phyloP scores from a whole-genome alignment of 2,113 vertebrate species.

The Odobenus rosmarus region DNA sequence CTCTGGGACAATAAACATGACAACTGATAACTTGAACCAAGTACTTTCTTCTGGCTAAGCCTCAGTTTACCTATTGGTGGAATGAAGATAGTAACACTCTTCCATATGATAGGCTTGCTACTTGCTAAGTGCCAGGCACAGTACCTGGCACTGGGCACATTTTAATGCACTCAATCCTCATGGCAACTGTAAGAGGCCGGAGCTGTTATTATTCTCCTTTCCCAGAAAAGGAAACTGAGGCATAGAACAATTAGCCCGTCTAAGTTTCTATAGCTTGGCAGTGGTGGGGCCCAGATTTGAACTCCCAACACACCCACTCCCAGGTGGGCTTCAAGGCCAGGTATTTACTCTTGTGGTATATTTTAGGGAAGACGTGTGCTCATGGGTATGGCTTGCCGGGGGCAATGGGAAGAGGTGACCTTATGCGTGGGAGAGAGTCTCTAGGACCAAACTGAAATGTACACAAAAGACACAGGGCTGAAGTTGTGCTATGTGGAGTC shows the following conservation, averaged over 20 bases:
- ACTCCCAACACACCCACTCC: no score
- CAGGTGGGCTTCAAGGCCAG: background rate
- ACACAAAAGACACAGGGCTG: background rate
- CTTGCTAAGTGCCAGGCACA: background rate
- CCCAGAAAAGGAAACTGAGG: background rate
- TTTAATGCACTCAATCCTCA: background rate
- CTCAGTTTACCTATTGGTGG: background rate
- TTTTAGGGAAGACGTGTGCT: background rate
- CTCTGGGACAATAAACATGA: background rate
- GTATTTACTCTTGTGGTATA: no score
- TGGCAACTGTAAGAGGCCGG: background rate
- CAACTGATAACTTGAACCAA: background rate
- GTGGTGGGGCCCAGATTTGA: background rate
- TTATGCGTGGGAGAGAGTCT: fast-evolving
- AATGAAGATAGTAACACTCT: background rate
- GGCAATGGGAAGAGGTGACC: background rate
- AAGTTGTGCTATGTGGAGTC: background rate
- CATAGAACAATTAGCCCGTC: background rate
- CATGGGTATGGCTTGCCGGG: background rate
- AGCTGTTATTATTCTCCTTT: background rate
- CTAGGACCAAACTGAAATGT: background rate
- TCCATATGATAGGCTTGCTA: background rate
- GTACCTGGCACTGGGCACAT: background rate
- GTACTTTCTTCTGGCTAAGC: background rate
- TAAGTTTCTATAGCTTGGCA: background rate